phyloP scores from a whole-genome alignment of 1,140 invertebrate genomes.

The Caenorhabditis tropicalis region DNA sequence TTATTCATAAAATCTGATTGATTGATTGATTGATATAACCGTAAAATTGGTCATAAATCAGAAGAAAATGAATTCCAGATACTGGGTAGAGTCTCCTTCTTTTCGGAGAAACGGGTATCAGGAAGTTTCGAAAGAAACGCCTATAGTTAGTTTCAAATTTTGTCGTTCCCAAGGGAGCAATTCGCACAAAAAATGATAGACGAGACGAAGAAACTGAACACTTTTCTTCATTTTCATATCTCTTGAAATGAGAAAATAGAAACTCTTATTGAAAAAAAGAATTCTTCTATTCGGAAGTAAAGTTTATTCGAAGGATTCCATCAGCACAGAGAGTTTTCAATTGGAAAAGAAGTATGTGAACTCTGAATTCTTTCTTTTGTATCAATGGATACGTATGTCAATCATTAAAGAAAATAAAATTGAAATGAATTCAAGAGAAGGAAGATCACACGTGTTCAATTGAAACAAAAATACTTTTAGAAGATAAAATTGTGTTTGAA shows the following conservation, averaged over 20 bases:
- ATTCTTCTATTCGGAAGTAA: too few species aligned
- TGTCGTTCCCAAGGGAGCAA: neutral
- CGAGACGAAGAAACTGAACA: neutral
- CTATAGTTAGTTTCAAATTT: conserved; percentile 27
- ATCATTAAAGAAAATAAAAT: conserved; percentile 2
- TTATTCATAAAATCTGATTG: too few species aligned
- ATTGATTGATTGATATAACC: too few species aligned
- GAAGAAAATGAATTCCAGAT: too few species aligned
- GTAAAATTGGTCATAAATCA: too few species aligned
- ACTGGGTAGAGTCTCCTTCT: too few species aligned
- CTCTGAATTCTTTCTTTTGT: neutral
- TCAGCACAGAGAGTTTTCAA: too few species aligned
- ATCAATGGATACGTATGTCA: neutral
- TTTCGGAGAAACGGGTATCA: neutral
- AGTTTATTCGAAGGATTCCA: too few species aligned
- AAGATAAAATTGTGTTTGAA: neutral
- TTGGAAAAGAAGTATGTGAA: neutral
- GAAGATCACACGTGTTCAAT: neutral
- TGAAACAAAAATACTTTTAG: neutral
- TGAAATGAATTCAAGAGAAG: too few species aligned
- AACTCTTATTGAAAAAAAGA: neutral
- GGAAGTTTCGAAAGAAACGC: neutral
- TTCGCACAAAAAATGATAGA: conserved; percentile 22
- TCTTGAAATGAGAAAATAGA: neutral
- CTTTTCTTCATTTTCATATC: neutral